Base-by-base conservation (phyloP, 2,113 vertebrate species). In the Polyodon spathula region DNA sequence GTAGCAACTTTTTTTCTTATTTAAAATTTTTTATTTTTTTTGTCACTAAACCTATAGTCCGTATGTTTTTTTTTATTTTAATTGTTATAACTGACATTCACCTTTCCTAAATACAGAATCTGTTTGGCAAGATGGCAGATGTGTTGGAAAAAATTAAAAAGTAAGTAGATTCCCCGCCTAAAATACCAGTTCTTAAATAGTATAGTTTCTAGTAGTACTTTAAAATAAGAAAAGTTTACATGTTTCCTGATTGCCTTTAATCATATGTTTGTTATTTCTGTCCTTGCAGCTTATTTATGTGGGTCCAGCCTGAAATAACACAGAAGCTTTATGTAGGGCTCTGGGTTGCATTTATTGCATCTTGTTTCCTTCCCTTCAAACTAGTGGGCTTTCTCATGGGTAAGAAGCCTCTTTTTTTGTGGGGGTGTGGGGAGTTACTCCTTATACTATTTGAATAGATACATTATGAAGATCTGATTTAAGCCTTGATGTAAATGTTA, bases 81-180 rank as follows among this genome's bases (percentile, higher is more conserved):
- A 6, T 11, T 15, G 38, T 63, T 14, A 6, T 11, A 10, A 17
- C 61, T 54, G 2, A 52, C 40, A 76, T 5, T 67, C 67, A 6
- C 60, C 66, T 56, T 67, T 39, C 71, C 2, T 16, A 40, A 17
- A 43, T 53, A 0, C 81, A 99, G 96, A 98, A 98, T 68, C 91
- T 99, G 59, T 99, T 99, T 70, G 96, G 96, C 48, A 99, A 97
- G 81, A 97, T 98, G 95, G 80, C 96, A 0, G 96, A 98, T 68
- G 94, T 98, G 78, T 78, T 99, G 76, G 96, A 99, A 74, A 99
- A 99, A 81, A 94, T 99, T 66, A 97, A 94, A 67, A 99, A 99
- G 96, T 98, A 76, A 86, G 94, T 89, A 59, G 37, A 37, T 27
- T 8, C 1, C 10, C 46, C 8, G 43, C 11, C 11, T 50, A 12